Evolutionary conservation across 2,113 vertebrate species (phyloP).

Genomic region (Neopipo cinnamomea): DNA sequence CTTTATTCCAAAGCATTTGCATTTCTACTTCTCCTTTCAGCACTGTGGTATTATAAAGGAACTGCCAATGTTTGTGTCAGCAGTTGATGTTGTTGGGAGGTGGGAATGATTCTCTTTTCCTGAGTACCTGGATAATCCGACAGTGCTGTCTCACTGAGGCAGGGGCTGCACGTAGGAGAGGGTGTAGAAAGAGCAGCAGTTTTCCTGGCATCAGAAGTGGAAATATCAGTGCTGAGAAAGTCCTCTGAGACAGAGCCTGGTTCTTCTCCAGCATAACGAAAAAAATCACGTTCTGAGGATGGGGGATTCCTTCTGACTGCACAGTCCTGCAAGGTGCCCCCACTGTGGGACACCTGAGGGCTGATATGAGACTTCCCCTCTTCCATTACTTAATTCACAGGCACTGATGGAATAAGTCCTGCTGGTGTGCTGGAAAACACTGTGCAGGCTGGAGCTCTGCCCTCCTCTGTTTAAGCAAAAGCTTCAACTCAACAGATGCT

Average conservation of each 20-base stretch:
- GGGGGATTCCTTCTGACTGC: neutral
- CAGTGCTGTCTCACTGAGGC: neutral
- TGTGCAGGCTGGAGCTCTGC: neutral
- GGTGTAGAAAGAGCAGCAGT: neutral
- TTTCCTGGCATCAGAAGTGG: constrained; percentile 1
- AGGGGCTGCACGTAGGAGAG: neutral
- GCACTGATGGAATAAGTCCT: neutral
- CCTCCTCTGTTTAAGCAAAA: neutral
- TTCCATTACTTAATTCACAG: neutral
- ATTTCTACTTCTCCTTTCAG: neutral
- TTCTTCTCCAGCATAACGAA: neutral
- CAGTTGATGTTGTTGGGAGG: neutral
- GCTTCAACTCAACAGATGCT: neutral
- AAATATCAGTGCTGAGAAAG: neutral
- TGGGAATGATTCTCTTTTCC: neutral
- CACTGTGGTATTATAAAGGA: neutral
- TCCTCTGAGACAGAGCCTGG: rapidly evolving
- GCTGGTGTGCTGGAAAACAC: neutral
- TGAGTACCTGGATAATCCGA: neutral
- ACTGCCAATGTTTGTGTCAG: neutral
- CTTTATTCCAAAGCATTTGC: neutral
- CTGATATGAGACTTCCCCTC: neutral
- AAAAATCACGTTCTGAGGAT: neutral
- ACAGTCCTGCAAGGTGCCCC: neutral
- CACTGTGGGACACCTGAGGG: neutral